Conservation (phyloP, 2,113 vertebrate species). For the Junco hyemalis region DNA sequence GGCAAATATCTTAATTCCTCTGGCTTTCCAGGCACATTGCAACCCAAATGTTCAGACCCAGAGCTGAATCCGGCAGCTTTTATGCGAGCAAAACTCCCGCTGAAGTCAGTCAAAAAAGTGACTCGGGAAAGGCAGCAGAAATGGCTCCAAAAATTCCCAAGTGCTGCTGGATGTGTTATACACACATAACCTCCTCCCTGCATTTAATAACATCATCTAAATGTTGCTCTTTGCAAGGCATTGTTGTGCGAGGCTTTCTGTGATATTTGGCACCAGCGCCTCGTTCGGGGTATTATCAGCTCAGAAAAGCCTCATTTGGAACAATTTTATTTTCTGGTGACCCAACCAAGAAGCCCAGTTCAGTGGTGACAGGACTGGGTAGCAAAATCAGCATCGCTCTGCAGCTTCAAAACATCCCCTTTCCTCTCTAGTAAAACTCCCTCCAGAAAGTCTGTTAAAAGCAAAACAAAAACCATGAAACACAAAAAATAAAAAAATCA, state of each 20-base stretch:
- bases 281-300: background rate
- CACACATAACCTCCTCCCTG: slow-evolving; percentile 24
- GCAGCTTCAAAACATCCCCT: background rate
- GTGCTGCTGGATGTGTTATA: background rate
- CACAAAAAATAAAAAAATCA: background rate
- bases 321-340: background rate
- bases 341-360: background rate
- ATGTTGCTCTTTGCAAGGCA: background rate
- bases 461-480: background rate
- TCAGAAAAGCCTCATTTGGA: background rate
- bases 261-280: background rate
- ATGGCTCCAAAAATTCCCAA: background rate
- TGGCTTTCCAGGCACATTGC: background rate
- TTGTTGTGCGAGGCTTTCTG: background rate
- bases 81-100: background rate
- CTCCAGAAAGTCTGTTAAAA: background rate
- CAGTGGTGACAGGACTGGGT: background rate
- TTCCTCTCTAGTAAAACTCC: background rate
- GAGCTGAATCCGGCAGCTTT: background rate
- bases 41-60: background rate
- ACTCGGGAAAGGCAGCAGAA: background rate
- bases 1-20: slow-evolving; percentile 47
- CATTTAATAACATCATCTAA: slow-evolving; percentile 21
- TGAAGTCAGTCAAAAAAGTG: background rate
- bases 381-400: background rate